Evolutionary conservation across 1,140 invertebrate genomes (phyloP).

Genomic region (Ceratina japonica): DNA sequence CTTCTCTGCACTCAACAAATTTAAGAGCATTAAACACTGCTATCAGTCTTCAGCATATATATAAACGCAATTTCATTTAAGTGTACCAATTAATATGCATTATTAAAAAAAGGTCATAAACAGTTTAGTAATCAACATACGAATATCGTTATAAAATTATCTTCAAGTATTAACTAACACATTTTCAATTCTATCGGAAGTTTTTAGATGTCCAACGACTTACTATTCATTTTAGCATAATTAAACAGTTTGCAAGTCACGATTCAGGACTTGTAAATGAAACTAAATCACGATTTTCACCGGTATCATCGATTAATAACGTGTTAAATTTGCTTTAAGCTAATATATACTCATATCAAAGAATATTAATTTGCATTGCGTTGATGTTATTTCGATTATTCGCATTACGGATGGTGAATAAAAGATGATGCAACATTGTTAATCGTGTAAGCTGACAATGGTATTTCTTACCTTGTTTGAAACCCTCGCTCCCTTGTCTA

Average conservation of each 20-base stretch:
- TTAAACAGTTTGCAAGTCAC: neutral
- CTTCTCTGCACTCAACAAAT: neutral
- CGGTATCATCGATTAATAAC: neutral
- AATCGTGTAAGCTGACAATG: conserved; percentile 43
- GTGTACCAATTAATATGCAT: too few species aligned
- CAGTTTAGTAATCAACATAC: too few species aligned
- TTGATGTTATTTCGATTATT: conserved; percentile 24
- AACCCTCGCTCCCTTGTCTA: conserved; percentile 78
- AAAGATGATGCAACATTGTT: conserved; percentile 12
- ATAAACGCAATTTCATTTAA: too few species aligned
- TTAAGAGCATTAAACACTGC: too few species aligned
- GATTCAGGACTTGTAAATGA: neutral
- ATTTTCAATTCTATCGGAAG: neutral
- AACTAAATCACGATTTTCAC: neutral
- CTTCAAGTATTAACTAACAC: too few species aligned
- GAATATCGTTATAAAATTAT: too few species aligned
- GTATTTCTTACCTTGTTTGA: conserved; percentile 77
- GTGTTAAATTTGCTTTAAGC: neutral
- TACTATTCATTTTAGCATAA: neutral
- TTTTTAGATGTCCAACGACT: neutral
- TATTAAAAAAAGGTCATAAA: too few species aligned
- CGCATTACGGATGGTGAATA: neutral
- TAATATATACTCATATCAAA: neutral
- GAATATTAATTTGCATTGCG: neutral
- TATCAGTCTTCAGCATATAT: too few species aligned